Conservation (phyloP, 2,113 vertebrate species). For the Podarcis raffonei region DNA sequence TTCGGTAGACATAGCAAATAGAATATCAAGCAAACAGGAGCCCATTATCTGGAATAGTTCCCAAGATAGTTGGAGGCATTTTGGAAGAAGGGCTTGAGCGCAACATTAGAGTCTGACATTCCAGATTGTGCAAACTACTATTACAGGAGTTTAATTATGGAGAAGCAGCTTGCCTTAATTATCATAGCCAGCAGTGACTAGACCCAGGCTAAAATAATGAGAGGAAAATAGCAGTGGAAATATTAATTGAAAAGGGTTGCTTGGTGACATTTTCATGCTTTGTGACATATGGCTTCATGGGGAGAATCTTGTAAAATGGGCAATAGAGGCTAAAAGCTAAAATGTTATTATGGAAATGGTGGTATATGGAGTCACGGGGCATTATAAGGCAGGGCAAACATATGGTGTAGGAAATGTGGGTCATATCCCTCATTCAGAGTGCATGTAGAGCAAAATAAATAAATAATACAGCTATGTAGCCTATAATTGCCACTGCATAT, state of each 20-base stretch:
- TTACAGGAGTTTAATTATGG: slow-evolving; percentile 38
- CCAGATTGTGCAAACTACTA: slow-evolving; percentile 1
- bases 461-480: background rate
- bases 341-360: slow-evolving; percentile 4
- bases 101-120: slow-evolving; percentile 11
- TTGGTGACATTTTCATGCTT: slow-evolving; percentile 7
- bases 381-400: background rate
- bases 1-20: slow-evolving; percentile 13
- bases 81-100: slow-evolving; percentile 6
- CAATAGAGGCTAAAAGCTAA: background rate
- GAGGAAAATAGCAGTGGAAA: slow-evolving; percentile 7
- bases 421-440: background rate
- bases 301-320: slow-evolving; percentile 14
- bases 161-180: slow-evolving; percentile 30
- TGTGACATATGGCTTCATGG: slow-evolving; percentile 6
- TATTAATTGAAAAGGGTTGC: slow-evolving; percentile 37
- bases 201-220: slow-evolving; percentile 26
- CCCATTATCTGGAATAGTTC: slow-evolving; percentile 28
- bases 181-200: slow-evolving; percentile 24
- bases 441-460: background rate
- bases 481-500: too few species aligned
- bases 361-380: background rate
- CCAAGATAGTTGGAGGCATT: slow-evolving; percentile 28
- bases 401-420: background rate
- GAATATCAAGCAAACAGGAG: slow-evolving; percentile 7